Base-by-base conservation (phyloP, 2,797 vertebrate genomes). In the Mormyrus hasselquistii region DNA sequence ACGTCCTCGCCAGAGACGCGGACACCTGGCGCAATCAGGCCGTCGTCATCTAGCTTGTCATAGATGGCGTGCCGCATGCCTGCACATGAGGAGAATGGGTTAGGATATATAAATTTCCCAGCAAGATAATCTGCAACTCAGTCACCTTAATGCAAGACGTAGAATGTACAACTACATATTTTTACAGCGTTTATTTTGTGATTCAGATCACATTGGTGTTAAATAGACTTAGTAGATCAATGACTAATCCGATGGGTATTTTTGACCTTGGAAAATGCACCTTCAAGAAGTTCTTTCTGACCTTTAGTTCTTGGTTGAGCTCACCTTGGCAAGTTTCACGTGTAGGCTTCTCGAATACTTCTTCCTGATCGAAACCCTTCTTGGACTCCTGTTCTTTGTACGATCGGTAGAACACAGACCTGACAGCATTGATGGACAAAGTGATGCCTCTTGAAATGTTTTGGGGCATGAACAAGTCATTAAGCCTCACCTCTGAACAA, bases 381-480 rank as follows among this genome's bases (percentile, higher is more conserved):
- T 99, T 99, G 0, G 98, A 99, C 91, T 99, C 98, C 91, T 99
- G 98, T 90, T 99, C 98, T 95, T 99, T 99, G 93, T 99, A 99
- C 0, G 98, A 99, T 16, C 98, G 98, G 91, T 99, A 99, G 92
- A 99, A 99, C 38, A 99, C 98, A 34, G 98, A 99, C 91, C 98
- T 99, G 93, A 49, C 44, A 86, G 79, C 47, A 93, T 14, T 10
- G 57, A 59, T 22, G 9, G 59, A 29, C 59, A 65, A 65, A 65
- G 9, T 65, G 25, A 29, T 9, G 9, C 59, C 9, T 65, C 9
- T 4, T 65, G 22, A 65, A 29, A 65, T 25, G 59, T 1, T 2
- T 22, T 22, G 59, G 9, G 59, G 8, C 22, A 65, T 29, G 22
- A 9, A 25, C 25, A 90, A 89, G 22, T 25, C 25, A 88, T 3